phyloP scores from a whole-genome alignment of 2,888 invertebrate genomes.

The Gastrophysa polygoni region DNA sequence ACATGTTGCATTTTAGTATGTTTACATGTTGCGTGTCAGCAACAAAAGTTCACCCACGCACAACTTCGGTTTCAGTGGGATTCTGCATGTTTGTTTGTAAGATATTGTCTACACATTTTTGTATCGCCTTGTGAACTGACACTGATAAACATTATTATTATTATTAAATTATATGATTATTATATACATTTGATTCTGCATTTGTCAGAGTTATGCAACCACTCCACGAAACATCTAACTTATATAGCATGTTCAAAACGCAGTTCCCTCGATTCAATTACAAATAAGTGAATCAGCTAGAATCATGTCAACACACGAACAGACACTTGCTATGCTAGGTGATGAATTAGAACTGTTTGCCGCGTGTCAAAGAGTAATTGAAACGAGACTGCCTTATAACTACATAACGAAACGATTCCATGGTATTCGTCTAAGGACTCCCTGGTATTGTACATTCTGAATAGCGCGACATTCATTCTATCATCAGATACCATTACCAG shows the following conservation, averaged over 20 bases:
- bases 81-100: too few relatives aligned
- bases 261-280: conserved; percentile 8
- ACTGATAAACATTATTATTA: too few relatives aligned
- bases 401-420: background rate
- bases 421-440: background rate
- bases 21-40: too few relatives aligned
- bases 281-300: conserved; percentile 7
- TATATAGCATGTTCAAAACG: background rate
- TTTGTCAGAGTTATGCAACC: background rate
- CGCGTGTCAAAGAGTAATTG: background rate
- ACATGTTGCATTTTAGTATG: too few relatives aligned
- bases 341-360: conserved; percentile 6
- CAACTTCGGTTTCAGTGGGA: too few relatives aligned
- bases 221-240: background rate
- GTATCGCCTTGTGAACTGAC: too few relatives aligned
- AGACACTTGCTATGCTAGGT: conserved; percentile 6
- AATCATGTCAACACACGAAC: conserved; percentile 6
- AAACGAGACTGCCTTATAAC: background rate
- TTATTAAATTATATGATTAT: too few relatives aligned
- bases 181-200: background rate
- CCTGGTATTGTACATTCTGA: background rate
- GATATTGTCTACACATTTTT: too few relatives aligned
- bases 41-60: too few relatives aligned
- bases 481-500: background rate
- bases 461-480: too few relatives aligned